Base-by-base conservation (phyloP, 1,140 invertebrate species). In the Dendroctonus valens region DNA sequence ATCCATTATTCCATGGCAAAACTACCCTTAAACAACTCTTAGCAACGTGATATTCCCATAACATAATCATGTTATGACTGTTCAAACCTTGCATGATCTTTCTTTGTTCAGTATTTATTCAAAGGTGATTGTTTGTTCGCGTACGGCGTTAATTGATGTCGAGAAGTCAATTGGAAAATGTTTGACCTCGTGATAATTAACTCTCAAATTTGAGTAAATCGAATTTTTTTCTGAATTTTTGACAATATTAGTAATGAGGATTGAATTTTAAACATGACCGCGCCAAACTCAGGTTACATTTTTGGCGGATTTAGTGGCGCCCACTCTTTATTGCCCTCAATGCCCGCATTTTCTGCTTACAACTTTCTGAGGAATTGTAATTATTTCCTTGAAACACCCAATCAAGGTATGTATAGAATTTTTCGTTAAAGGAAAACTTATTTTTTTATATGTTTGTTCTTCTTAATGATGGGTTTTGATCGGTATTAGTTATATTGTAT, bases 301-400 rank as follows among this genome's bases (percentile, higher is more conserved):
- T 46, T 37, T 64, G 7, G 38, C 72, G 14, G 46, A 67, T 12
- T 39, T 6, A 52, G 15, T 15, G 26, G 59, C 7, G 38, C 11
- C 7, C 51, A 39, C 14, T n/a, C 38, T 5, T n/a, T 52, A 11
- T 41, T 62, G 26, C 48, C 51, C 49, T 70, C 74, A 8, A 67
- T 76, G 14, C 71, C 73, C n/a, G 68, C 74, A 0, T 78, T 78
- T 67, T 74, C 76, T 3, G 72, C 76, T 7, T 76, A 77, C 64
- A 75, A 73, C 67, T 67, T 78, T 14, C 62, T 78, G 50, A 71
- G 72, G 52, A 78, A 76, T 69, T 78, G 73, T 55, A 77, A 78
- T 72, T 76, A 76, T 69, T 65, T 78, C 41, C 53, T 77, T n/a
- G 59, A 65, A 52, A 60, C 71, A 44, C 69, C 67, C 15, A 51